A percentile compares a stretch with the other conserved stretches of the same genome.
Evolutionary conservation across 92 coral and sea anemone genomes (phyloP).

Genomic region (Epizoanthus ramosus): DNA sequence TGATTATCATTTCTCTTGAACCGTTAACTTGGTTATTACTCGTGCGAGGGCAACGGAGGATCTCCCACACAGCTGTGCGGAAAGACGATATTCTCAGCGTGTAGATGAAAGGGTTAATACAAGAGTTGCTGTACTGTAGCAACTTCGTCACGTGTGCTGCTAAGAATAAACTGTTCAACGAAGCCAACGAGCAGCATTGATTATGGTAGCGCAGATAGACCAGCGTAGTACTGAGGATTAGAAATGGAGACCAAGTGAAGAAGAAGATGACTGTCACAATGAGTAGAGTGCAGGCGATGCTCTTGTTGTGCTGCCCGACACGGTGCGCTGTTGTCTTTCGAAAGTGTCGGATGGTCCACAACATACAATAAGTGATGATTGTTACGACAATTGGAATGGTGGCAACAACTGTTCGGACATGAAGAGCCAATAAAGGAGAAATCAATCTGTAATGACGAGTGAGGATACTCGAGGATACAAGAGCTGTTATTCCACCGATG

Average conservation of each 20-base stretch:
- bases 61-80: constrained; percentile 11
- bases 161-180: background rate
- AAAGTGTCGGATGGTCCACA: background rate
- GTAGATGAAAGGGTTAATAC: constrained; percentile 28
- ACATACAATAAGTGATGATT: background rate
- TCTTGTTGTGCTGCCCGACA: background rate
- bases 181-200: background rate
- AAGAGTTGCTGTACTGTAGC: constrained; percentile 26
- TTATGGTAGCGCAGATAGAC: background rate
- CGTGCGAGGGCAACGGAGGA: background rate
- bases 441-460: background rate
- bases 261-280: constrained; percentile 3
- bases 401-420: constrained; percentile 9
- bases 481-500: background rate
- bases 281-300: constrained; percentile 13
- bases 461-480: constrained; percentile 4
- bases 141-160: background rate
- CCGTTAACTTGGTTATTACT: background rate
- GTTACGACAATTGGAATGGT: constrained; percentile 3
- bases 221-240: background rate
- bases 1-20: background rate
- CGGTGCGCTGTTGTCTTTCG: background rate
- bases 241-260: constrained; percentile 24
- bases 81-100: constrained; percentile 22
- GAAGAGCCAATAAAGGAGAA: background rate